A percentile compares a stretch with the other conserved stretches of the same genome.
Conservation (phyloP, 2,113 vertebrate species). For the Tichodroma muraria region DNA sequence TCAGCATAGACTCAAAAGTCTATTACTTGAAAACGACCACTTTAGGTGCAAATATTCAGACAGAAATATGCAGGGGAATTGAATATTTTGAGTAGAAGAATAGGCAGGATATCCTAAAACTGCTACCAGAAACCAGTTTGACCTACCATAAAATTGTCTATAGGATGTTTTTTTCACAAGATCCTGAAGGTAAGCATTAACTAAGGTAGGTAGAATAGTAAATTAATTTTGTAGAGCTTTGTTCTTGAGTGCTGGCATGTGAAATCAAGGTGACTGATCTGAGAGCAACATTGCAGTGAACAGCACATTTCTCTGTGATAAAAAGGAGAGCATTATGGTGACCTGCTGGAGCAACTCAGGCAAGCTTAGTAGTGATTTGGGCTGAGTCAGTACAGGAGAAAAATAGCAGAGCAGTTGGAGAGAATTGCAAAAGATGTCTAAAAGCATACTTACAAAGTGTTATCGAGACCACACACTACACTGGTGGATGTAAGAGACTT, state of each 20-base stretch:
- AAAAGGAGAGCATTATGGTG: background rate
- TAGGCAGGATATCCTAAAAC: background rate
- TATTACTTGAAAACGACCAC: background rate
- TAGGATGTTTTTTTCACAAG: background rate
- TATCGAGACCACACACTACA: background rate
- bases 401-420: background rate
- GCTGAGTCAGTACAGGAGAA: background rate
- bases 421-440: background rate
- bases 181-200: background rate
- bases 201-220: background rate
- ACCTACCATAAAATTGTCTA: background rate
- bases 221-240: background rate
- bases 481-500: background rate
- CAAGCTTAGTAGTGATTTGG: background rate
- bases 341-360: background rate
- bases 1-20: background rate
- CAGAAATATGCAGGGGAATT: background rate
- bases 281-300: background rate
- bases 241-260: background rate
- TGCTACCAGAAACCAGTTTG: background rate
- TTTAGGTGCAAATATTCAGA: background rate
- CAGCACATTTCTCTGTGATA: background rate
- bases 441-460: background rate
- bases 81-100: background rate
- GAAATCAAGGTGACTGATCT: background rate